A percentile compares a stretch with the other conserved stretches of the same genome.
These are phyloP conservation scores for Mionectes olivaceus DNA, from an alignment of 2,797 vertebrate species.

Conservation along the genomic window DNA sequence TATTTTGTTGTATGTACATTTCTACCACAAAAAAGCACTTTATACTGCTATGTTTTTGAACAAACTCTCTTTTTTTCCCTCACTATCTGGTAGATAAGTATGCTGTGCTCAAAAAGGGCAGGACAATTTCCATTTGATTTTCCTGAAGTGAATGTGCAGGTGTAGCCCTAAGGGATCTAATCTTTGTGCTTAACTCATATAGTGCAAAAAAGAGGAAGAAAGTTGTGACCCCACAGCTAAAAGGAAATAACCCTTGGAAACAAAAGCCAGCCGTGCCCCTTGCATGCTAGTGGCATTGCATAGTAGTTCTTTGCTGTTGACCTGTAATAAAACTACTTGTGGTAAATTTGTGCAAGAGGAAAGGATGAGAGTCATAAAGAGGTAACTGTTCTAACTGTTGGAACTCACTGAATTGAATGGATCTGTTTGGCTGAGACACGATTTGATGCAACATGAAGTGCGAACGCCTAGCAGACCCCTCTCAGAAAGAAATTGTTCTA, in stretches of 20 bases:
- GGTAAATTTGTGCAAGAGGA: neutral
- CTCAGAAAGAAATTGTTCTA: neutral
- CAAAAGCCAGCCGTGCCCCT: neutral
- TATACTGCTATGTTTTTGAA: neutral
- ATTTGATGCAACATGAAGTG: neutral
- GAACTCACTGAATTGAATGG: neutral
- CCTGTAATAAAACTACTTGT: neutral
- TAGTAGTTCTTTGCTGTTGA: neutral
- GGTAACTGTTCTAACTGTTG: neutral
- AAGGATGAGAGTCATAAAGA: rapidly evolving
- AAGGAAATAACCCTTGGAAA: neutral
- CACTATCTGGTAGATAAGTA: neutral
- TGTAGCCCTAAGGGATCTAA: neutral
- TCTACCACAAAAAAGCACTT: neutral
- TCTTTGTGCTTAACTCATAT: neutral
- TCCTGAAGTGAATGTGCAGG: neutral
- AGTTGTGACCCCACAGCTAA: neutral
- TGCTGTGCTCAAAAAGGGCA: neutral
- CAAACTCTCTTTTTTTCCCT: neutral
- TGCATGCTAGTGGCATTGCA: neutral
- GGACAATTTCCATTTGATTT: neutral
- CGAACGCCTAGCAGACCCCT: neutral
- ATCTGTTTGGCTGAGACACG: neutral
- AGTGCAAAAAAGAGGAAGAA: neutral
- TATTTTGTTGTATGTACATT: neutral